A percentile compares a stretch with the other conserved stretches of the same genome.
Conservation (phyloP, 53 echinoderm and acorn worm genomes). For the Holothuria leucospilota region DNA sequence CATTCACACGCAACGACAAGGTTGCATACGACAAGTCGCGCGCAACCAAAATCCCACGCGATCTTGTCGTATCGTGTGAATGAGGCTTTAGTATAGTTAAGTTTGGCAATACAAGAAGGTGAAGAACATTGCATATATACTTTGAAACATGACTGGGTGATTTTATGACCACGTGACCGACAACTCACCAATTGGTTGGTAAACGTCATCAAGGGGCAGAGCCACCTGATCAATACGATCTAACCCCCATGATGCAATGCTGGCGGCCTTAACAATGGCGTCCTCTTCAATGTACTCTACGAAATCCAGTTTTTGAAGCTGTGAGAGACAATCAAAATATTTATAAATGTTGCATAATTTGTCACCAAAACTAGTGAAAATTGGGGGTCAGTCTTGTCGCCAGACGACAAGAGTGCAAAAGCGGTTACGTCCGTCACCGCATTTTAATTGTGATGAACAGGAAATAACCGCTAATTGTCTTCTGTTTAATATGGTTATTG, state of each 20-base stretch:
- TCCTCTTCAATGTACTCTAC: constrained; percentile 86
- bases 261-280: constrained; percentile 61
- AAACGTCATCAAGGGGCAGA: constrained; percentile 80
- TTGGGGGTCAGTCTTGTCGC: neutral
- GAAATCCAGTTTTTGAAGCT: constrained; percentile 67
- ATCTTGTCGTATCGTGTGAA: too few relatives aligned
- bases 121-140: too few relatives aligned
- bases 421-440: neutral
- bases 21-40: too few relatives aligned
- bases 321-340: neutral
- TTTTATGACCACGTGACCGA: neutral
- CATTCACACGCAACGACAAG: too few relatives aligned
- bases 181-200: constrained; percentile 67
- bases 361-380: too few relatives aligned
- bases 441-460: too few relatives aligned
- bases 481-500: too few relatives aligned
- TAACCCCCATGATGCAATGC: constrained; percentile 81
- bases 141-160: too few relatives aligned
- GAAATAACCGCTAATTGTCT: too few relatives aligned
- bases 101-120: too few relatives aligned
- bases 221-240: constrained; percentile 81
- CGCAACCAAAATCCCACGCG: too few relatives aligned
- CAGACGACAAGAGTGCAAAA: neutral
- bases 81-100: too few relatives aligned
- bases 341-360: neutral